These are phyloP conservation scores for Neocloeon triangulifer DNA, from an alignment of 1,140 invertebrate genomes.

Conservation along the genomic window DNA sequence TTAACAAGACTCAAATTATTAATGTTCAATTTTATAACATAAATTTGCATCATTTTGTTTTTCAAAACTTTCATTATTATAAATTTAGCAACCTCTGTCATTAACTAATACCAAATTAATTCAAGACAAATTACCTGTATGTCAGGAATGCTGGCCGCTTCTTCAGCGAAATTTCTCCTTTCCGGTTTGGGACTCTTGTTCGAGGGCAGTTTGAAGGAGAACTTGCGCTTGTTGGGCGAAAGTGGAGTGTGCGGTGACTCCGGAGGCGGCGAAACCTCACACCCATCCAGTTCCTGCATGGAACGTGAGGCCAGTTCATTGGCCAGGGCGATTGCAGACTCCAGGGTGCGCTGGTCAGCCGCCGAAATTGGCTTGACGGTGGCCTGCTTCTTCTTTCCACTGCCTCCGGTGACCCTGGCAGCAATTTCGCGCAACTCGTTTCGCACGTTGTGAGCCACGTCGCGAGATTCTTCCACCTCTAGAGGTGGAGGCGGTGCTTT, in stretches of 20 bases:
- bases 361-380: conserved; percentile 83
- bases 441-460: conserved; percentile 40
- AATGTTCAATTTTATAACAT: too few relatives aligned
- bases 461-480: conserved; percentile 24
- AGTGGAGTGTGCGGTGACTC: conserved; percentile 42
- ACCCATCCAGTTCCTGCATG: conserved; percentile 56
- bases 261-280: conserved; percentile 16
- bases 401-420: conserved; percentile 20
- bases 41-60: too few relatives aligned
- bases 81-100: too few relatives aligned
- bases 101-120: too few relatives aligned
- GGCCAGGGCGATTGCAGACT: conserved; percentile 80
- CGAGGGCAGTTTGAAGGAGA: conserved; percentile 62
- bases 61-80: too few relatives aligned
- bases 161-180: conserved; percentile 67
- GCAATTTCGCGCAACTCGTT: conserved; percentile 54
- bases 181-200: conserved; percentile 36
- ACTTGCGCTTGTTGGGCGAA: conserved; percentile 64
- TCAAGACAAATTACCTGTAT: conserved; percentile 60
- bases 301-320: conserved; percentile 76
- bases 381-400: conserved; percentile 49
- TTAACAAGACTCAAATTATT: too few relatives aligned
- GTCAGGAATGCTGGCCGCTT: conserved; percentile 71
- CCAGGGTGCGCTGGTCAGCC: conserved; percentile 77
- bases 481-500: conserved; percentile 16